A percentile compares a stretch with the other conserved stretches of the same genome.
Evolutionary conservation across 2,888 invertebrate genomes (phyloP).

Genomic region (Bombyx huttoni): DNA sequence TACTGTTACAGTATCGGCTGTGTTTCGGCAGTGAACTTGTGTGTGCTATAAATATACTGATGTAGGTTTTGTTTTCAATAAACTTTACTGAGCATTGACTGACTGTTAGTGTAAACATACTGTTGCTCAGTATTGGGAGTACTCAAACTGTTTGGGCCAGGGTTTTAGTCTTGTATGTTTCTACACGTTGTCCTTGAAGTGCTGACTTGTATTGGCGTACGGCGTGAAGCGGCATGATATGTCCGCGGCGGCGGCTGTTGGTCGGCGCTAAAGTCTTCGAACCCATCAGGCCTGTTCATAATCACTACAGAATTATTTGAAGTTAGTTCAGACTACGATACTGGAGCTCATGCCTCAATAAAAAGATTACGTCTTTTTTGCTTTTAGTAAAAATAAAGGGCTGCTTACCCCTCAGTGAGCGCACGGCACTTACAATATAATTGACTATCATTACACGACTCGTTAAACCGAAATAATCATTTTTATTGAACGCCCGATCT

Average conservation of each 20-base stretch:
- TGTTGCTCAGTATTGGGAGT: not conserved
- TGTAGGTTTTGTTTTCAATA: not conserved
- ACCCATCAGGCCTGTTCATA: no score
- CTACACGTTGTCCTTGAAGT: no score
- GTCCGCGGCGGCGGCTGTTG: no score
- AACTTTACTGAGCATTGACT: not conserved
- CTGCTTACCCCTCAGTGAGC: not conserved
- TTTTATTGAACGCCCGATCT: constrained; percentile 3
- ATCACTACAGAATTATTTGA: no score
- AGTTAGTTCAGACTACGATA: no score
- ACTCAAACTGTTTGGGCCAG: not conserved
- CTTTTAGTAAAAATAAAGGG: not conserved
- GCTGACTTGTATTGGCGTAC: no score
- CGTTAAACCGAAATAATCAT: constrained; percentile 3
- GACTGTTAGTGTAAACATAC: not conserved
- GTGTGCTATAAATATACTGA: not conserved
- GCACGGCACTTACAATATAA: not conserved
- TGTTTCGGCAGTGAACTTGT: not conserved
- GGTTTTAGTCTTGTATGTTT: no score
- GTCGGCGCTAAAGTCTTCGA: no score
- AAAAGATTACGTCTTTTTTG: not conserved
- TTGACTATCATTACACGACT: not conserved
- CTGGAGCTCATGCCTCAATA: no score
- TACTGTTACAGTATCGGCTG: not conserved
- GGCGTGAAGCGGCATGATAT: no score